Base-by-base conservation (phyloP, 1,140 invertebrate genomes). In the Drosophila gunungcola region DNA sequence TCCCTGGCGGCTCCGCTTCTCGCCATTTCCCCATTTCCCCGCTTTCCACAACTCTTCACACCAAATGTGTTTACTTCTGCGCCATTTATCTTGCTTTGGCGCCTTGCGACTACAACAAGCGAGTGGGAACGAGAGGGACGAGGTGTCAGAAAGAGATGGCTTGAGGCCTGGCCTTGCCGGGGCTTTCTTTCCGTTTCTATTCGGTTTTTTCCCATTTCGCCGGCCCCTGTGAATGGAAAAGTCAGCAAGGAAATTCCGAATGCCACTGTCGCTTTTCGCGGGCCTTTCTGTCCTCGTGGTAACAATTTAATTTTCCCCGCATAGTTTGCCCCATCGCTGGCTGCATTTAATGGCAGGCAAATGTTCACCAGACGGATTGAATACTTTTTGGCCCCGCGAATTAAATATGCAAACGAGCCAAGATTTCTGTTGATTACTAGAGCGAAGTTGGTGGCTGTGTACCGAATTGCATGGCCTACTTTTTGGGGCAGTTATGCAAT, bases 81-180 rank as follows among this genome's bases (percentile, higher is more conserved):
- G 82, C 82, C 82, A 85, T 85, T 85, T 85, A 81, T 85, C 82
- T 85, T 86, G 82, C 82, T 86, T 78, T 85, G 82, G 82, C 82
- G 82, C 82, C 82, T 70, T 58, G 64, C 63, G 60, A 85, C 81
- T 86, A 86, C 83, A 78, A 81, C 74, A 34, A 34, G 46, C 25
- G 12, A 13, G 32, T 32, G 32, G 21, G 12, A 34, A 10, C 3
- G 41, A 45, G 41, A 29, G 34, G 10, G 11, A 10, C 12, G 63
- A 10, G 65, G 16, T 13, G 61, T 39, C 48, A n/a, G 16, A 45
- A n/a, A 12, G 36, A 38, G 42, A 60, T 6, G 36, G 29, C 60
- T 42, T n/a, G 34, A 52, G 65, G 51, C 36, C 43, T 13, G 58
- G 32, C 56, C 60, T 76, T 61, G 51, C 36, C 41, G 27, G 7